Evolutionary conservation across 1,140 invertebrate species (phyloP), one percentile per base, ranked within the genome.

Genomic region (Drosophila pandora): DNA sequence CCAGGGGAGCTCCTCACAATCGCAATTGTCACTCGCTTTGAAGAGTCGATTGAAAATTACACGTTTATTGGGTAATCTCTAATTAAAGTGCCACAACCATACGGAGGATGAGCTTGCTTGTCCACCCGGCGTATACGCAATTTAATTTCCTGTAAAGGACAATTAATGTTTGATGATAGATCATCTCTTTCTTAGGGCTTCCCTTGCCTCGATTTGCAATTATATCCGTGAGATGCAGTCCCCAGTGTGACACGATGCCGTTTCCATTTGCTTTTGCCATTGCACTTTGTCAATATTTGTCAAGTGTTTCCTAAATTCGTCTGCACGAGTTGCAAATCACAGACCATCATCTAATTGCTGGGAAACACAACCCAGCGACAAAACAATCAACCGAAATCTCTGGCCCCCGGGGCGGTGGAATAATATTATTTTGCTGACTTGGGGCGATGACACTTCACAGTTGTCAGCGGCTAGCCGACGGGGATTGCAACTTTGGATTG

Each of bases 311-410:
- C 77, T 55, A 80, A 80, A 80, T 80, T 80, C 64, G 63, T 77
- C 73, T 77, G 79, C 79, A 78, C 79, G 74, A 61, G 64, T 74
- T 69, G 81, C 82, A 74, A 84, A 69, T 81, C 82, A 60, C 56
- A 81, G 55, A n/a, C 68, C 71, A 64, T 72, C 71, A 55, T 67
- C 70, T 83, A 83, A 83, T 84, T 84, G 80, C 80, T 84, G 71
- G 76, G 80, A 84, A 84, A 79, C 63, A 79, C 64, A 76, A 41
- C 47, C 37, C 32, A 48, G 62, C 21, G 43, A 45, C 58, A 50
- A 78, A 70, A 82, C 80, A 82, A 83, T 77, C 75, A 80, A 56
- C 56, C 54, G n/a, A 57, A 62, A 68, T 49, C 50, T 45, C 17
- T 5, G 53, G 48, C 56, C 32, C 32, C 21, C 22, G 21, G 48